Conservation (phyloP, 2,797 vertebrate genomes). For the Hybognathus amarus region DNA sequence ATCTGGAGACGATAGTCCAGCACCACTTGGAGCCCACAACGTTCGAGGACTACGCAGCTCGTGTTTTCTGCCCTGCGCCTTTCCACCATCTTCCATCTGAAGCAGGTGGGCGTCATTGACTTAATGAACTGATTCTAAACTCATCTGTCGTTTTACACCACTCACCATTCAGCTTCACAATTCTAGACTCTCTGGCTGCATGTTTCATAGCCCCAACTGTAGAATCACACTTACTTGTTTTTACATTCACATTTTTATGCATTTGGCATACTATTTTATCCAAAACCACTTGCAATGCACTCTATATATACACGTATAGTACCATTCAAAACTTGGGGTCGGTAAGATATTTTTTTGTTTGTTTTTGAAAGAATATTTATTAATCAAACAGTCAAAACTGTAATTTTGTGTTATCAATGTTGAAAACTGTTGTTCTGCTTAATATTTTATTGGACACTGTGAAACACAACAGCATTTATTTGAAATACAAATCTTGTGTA, state of each 20-base stretch:
- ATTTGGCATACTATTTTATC: neutral
- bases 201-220: neutral
- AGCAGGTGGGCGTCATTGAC: slow-evolving; percentile 78
- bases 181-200: neutral
- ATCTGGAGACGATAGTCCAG: slow-evolving; percentile 94
- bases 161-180: slow-evolving; percentile 30
- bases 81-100: slow-evolving; percentile 89
- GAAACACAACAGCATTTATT: neutral
- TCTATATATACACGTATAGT: neutral
- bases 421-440: no score
- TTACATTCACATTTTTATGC: neutral
- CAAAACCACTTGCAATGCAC: neutral
- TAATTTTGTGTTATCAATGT: neutral
- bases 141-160: neutral
- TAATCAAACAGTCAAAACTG: neutral
- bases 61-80: slow-evolving; percentile 96
- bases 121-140: neutral
- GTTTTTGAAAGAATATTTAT: neutral
- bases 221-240: neutral
- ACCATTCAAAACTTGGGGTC: neutral
- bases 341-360: neutral
- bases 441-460: no score
- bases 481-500: neutral
- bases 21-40: slow-evolving; percentile 94
- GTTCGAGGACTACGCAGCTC: slow-evolving; percentile 96